Base-by-base conservation (phyloP, 2,888 invertebrate species). In the Dermolepida albohirtum region DNA sequence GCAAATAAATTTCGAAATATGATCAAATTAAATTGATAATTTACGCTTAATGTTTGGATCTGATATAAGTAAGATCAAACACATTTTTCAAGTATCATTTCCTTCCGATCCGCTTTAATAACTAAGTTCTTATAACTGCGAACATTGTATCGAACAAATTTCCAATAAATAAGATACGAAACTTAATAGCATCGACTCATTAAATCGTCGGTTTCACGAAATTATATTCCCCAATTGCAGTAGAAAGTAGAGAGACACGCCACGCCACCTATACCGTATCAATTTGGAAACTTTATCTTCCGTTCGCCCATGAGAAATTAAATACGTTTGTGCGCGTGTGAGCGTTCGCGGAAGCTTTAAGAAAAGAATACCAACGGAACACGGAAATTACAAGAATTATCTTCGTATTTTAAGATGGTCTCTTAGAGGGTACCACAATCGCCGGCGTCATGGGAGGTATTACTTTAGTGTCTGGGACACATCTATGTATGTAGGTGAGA, bases 391-490 rank as follows among this genome's bases (percentile, higher is more conserved):
- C 64, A 14, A 59, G 59, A 66, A 68, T 65, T 51, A 59, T 65
- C 54, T n/a, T 66, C 67, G 54, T 70, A 69, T 69, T 68, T 71
- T 73, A 67, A 54, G 63, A 64, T 47, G 43, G 70, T 59, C 65
- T 71, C 69, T 44, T 57, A 70, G 67, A 69, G 72, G 71, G 67
- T 70, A 50, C 27, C n/a, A 73, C 74, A 72, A 74, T 71, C 70
- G 69, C 69, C 70, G 69, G 69, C 68, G 71, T 70, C 77, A 16
- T 52, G 76, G 76, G 78, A 76, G 75, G 75, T 77, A 77, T 78
- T 77, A 76, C 73, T 74, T 74, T 74, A 76, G 75, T 73, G 76
- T 71, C 73, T 72, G 74, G 75, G 74, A 76, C 76, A 34, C 44
- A 44, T 44, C 44, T 59, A 34, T 17, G 47, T 14, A 49, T 62